Evolutionary conservation across 2,797 vertebrate species (phyloP), one percentile per base, ranked within the genome.

Genomic region (Hoplostethus atlanticus): DNA sequence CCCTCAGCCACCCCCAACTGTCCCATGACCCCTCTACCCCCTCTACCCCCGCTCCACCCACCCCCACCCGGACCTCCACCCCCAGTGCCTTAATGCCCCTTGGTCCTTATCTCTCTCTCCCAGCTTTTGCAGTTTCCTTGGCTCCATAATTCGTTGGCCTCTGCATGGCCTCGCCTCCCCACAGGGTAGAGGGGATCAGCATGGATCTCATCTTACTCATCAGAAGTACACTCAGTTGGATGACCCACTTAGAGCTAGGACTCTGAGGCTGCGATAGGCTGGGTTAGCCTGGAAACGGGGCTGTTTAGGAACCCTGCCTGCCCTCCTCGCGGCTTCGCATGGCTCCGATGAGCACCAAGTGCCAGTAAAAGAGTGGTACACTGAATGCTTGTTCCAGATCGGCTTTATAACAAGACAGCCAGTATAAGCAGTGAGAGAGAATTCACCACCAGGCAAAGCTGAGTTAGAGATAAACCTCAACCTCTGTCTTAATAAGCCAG

Each of bases 161-260:
- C 67, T 90, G 89, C 90, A 90, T 92, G 89, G 89, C 87, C 87
- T 83, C 34, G n/a, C 69, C 66, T 82, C 56, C 68, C 84, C 54
- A 53, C 80, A 80, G 85, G 66, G 73, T 67, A 64, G 52, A 66
- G 63, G 66, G 42, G 53, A 82, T 80, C 81, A 64, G 65, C 31
- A 58, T 70, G 68, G 67, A 75, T 87, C 75, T 91, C 79, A 55
- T 86, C 79, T 90, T 84, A 80, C 83, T 83, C 79, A 78, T 84
- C 87, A 73, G 66, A 71, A 71, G 72, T 70, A 77, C 73, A 55
- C 73, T 87, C 60, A 56, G 69, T 82, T 80, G 80, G 66, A 67
- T 90, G 87, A 87, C 88, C 89, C 77, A 80, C 73, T 84, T 81
- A 57, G 59, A 62, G 61, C 53, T 47, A 46, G 77, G 63, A 73